phyloP scores from a whole-genome alignment of 2,888 invertebrate species.

The Tenodera sinensis region DNA sequence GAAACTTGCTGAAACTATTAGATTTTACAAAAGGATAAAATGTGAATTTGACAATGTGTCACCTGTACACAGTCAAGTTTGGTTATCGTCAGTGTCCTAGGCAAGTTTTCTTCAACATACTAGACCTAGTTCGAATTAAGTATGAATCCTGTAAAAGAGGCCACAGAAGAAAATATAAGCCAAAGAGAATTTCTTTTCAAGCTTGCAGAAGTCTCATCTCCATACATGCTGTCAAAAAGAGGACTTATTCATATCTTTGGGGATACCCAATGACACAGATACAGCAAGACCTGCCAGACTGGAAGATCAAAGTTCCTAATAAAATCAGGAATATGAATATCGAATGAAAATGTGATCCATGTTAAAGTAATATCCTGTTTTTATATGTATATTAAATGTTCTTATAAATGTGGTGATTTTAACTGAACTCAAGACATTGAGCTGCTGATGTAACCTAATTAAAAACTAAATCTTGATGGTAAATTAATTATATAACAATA shows the following conservation, averaged over 20 bases:
- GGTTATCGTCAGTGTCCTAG: background rate
- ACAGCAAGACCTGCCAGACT: background rate
- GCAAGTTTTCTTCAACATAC: background rate
- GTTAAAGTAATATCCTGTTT: background rate
- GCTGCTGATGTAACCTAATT: background rate
- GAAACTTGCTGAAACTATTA: no score
- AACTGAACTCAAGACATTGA: background rate
- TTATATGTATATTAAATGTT: background rate
- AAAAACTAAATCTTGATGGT: background rate
- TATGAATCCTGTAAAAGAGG: background rate
- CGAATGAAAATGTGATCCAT: background rate
- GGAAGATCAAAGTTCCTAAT: no score
- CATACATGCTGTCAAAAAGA: background rate
- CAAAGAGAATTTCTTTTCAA: background rate
- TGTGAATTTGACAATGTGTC: background rate
- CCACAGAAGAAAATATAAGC: background rate
- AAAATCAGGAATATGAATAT: background rate
- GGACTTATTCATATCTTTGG: no score
- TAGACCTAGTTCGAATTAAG: background rate
- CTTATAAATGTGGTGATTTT: background rate
- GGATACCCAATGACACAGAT: background rate
- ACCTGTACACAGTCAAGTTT: background rate
- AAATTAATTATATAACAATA: background rate
- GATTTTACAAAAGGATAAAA: background rate
- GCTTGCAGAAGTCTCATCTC: background rate